Evolutionary conservation across 53 echinoderm and acorn worm species (phyloP).

Genomic region (Actinopyga echinites): DNA sequence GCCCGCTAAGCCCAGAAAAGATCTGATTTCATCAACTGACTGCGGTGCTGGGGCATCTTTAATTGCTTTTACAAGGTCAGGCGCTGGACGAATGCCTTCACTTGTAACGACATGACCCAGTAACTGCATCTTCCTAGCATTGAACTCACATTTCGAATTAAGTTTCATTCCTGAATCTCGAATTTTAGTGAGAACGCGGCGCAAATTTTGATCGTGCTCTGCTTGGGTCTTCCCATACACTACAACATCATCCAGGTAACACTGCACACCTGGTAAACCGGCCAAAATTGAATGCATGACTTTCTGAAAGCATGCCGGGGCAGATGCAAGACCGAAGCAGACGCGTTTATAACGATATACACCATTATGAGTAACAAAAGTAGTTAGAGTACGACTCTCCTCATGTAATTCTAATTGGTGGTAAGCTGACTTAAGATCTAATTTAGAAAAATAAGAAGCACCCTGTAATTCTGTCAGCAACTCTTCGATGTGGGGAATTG

Average conservation of each 20-base stretch:
- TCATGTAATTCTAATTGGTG: constrained; percentile 62
- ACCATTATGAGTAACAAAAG: constrained; percentile 66
- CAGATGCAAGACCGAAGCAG: constrained; percentile 57
- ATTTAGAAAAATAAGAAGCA: constrained; percentile 48
- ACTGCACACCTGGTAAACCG: constrained; percentile 47
- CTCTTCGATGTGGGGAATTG: constrained; percentile 65
- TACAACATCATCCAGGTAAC: constrained; percentile 65
- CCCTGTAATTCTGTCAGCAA: constrained; percentile 54
- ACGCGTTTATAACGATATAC: constrained; percentile 59
- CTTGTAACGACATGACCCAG: not conserved
- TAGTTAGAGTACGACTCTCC: constrained; percentile 39
- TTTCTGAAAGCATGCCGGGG: constrained; percentile 64
- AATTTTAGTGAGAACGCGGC: not conserved
- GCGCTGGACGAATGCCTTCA: not conserved
- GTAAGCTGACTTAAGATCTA: constrained; percentile 67
- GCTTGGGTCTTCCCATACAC: constrained; percentile 45
- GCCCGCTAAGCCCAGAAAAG: constrained; percentile 7
- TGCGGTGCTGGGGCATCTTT: not conserved
- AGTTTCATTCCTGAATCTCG: constrained; percentile 40
- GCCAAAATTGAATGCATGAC: constrained; percentile 50
- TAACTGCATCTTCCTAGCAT: not conserved
- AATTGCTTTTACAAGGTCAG: not conserved
- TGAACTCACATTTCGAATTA: constrained; percentile 45
- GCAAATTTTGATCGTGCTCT: constrained; percentile 40
- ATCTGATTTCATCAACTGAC: not conserved